Percentiles rank a stretch among this genome's conserved stretches.
These are phyloP conservation scores for Antennarius maculatus DNA, from an alignment of 2,797 vertebrate species.

Conservation along the genomic window DNA sequence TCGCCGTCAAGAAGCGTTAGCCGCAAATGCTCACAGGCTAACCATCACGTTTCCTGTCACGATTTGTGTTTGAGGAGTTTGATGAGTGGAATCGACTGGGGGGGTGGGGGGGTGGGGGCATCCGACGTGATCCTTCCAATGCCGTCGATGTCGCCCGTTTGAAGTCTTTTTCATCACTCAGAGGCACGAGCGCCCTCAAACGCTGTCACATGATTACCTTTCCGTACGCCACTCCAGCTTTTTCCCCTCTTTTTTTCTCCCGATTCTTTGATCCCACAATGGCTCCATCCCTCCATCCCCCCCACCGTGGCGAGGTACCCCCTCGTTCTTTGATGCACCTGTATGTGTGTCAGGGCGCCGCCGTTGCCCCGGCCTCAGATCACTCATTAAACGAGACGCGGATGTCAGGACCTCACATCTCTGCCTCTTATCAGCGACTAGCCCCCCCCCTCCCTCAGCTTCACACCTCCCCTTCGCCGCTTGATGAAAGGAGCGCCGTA, in stretches of 20 bases:
- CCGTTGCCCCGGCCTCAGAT: slow-evolving; percentile 54
- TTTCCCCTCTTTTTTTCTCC: slow-evolving; percentile 11
- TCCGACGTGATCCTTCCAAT: slow-evolving; percentile 2
- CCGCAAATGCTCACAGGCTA: too few species aligned
- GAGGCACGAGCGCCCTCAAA: slow-evolving; percentile 29
- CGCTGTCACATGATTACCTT: slow-evolving; percentile 50
- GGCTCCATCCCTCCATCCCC: slow-evolving; percentile 43
- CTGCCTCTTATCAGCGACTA: slow-evolving; percentile 67
- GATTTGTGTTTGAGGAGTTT: too few species aligned
- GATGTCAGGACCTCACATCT: slow-evolving; percentile 68
- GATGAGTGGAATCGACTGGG: too few species aligned
- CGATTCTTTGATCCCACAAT: slow-evolving; percentile 65
- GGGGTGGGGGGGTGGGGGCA: neutral
- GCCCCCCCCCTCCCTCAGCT: slow-evolving; percentile 49
- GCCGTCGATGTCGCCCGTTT: slow-evolving; percentile 16
- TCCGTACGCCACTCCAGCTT: slow-evolving; percentile 46
- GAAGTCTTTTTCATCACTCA: slow-evolving; percentile 47
- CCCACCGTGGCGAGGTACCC: slow-evolving; percentile 39
- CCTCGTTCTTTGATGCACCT: slow-evolving; percentile 65
- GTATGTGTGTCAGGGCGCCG: slow-evolving; percentile 50
- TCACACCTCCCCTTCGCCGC: slow-evolving; percentile 52
- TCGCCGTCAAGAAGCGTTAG: too few species aligned
- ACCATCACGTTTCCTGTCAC: too few species aligned
- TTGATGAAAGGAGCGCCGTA: slow-evolving; percentile 43
- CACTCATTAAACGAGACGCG: slow-evolving; percentile 69